A percentile compares a stretch with the other conserved stretches of the same genome.
These are phyloP conservation scores for Trichomycterus rosablanca DNA, from an alignment of 2,113 vertebrate genomes.

Conservation along the genomic window DNA sequence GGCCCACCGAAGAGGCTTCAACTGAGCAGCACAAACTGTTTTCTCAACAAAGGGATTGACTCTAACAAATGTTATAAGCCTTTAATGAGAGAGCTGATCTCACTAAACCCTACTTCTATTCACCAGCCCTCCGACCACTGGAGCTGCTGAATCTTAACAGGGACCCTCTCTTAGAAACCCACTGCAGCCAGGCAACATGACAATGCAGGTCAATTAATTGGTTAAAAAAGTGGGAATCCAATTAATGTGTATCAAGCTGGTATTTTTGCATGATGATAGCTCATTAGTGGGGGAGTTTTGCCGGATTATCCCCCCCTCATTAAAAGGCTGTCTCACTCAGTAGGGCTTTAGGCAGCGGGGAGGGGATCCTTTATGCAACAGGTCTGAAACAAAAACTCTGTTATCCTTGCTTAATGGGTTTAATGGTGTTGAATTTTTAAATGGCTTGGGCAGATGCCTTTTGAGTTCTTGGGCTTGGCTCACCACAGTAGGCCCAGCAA, in stretches of 20 bases:
- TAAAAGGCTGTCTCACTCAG: conserved; percentile 78
- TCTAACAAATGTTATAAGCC: conserved; percentile 88
- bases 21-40: conserved; percentile 85
- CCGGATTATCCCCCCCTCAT: conserved; percentile 69
- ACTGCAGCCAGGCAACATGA: conserved; percentile 68
- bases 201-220: conserved; percentile 80
- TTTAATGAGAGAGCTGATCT: conserved; percentile 90
- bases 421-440: conserved; percentile 61
- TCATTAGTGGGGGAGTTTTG: conserved; percentile 73
- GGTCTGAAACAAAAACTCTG: conserved; percentile 67
- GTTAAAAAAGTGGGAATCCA: conserved; percentile 80
- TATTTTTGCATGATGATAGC: conserved; percentile 81
- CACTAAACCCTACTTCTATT: conserved; percentile 74
- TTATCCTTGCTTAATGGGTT: conserved; percentile 61
- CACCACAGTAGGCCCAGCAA: conserved; percentile 31
- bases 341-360: conserved; percentile 60
- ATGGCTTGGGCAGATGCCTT: conserved; percentile 52
- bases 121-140: conserved; percentile 68
- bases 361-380: conserved; percentile 74
- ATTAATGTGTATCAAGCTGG: conserved; percentile 85
- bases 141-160: conserved; percentile 67
- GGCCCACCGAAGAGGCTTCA: conserved; percentile 68
- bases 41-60: conserved; percentile 82
- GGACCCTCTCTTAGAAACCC: conserved; percentile 67
- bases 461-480: conserved; percentile 31